These are phyloP conservation scores for Hymenochirus boettgeri DNA, from an alignment of 2,113 vertebrate genomes.

Conservation along the genomic window DNA sequence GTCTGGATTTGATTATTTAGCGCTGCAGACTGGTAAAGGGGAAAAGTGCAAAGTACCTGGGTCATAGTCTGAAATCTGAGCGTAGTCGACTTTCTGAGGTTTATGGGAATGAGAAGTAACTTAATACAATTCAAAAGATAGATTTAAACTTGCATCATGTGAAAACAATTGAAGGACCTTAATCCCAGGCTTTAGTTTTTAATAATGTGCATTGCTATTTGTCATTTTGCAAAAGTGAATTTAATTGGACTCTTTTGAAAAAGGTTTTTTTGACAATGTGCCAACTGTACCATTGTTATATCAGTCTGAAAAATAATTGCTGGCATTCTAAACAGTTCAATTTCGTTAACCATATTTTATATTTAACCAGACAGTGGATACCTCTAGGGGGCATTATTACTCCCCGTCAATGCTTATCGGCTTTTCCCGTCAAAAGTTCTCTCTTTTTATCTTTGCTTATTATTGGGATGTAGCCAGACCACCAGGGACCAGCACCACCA, in stretches of 20 bases:
- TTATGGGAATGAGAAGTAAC: conserved; percentile 63
- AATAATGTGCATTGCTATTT: conserved; percentile 50
- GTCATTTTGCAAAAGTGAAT: conserved; percentile 48
- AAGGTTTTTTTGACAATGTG: conserved; percentile 31
- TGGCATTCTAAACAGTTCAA: background rate
- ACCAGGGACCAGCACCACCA: no score
- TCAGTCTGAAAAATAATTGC: background rate
- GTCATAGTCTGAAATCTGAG: conserved; percentile 64
- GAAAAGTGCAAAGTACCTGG: conserved; percentile 58
- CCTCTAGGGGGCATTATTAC: no score
- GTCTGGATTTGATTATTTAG: conserved; percentile 63
- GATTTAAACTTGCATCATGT: conserved; percentile 55
- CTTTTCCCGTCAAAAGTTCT: no score
- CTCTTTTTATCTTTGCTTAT: no score
- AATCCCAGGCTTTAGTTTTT: conserved; percentile 48
- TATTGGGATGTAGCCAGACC: no score
- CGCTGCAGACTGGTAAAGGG: conserved; percentile 61
- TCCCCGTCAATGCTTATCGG: no score
- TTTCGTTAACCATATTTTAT: no score
- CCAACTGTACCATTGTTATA: background rate
- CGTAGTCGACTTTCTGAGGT: conserved; percentile 54
- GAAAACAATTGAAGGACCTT: conserved; percentile 56
- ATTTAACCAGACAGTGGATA: no score
- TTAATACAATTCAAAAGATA: conserved; percentile 50
- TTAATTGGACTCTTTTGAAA: conserved; percentile 48